Percentiles rank a stretch among this genome's conserved stretches.
Conservation (phyloP, 2,797 vertebrate species). For the Rhinoraja longicauda region DNA sequence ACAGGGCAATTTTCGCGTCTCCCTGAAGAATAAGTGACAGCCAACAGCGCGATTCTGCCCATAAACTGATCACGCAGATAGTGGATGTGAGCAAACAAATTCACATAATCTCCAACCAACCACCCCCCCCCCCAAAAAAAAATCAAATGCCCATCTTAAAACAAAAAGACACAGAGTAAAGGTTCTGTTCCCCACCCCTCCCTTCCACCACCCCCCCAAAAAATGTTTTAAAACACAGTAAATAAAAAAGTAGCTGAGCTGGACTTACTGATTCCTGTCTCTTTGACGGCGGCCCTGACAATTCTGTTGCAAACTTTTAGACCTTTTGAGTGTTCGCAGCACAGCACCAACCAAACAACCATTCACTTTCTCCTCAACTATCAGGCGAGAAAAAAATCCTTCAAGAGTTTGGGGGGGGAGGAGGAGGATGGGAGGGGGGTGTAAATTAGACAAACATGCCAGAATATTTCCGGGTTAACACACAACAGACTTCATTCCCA, state of each 20-base stretch:
- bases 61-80: neutral
- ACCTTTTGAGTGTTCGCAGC: neutral
- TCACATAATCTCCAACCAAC: neutral
- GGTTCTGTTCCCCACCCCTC: no score
- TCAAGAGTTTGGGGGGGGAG: neutral
- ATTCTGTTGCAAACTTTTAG: conserved; percentile 29
- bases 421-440: neutral
- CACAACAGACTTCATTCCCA: neutral
- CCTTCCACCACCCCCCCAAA: neutral
- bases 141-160: neutral
- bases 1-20: neutral
- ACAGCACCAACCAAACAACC: neutral
- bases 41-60: neutral
- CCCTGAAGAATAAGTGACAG: neutral
- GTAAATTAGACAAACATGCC: neutral
- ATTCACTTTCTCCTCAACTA: conserved; percentile 15
- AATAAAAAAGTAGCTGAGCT: neutral
- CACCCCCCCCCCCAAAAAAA: neutral
- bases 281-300: conserved; percentile 1
- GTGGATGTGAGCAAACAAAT: neutral
- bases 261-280: conserved; percentile 34
- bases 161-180: neutral
- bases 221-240: neutral
- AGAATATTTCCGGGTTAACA: conserved; percentile 37
- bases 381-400: conserved; percentile 26